Evolutionary conservation across 23 tunicate species (phyloP), one percentile per base, ranked within the genome.

Genomic region (Ciona savignyi): DNA sequence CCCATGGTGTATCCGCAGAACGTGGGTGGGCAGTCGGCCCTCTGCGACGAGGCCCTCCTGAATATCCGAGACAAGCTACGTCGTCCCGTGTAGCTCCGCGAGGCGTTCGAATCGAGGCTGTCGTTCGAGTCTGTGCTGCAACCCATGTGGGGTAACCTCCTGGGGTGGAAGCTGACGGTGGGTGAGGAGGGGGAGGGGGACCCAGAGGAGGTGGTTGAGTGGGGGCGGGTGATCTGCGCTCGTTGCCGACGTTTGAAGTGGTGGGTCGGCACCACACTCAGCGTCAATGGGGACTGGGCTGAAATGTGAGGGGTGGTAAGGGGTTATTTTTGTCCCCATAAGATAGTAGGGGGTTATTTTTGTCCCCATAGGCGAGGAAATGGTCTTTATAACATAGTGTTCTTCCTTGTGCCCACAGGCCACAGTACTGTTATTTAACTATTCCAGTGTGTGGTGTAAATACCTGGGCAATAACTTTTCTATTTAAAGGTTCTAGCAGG

Each of bases 1-100:
- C 72, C 79, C 86, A 87, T 77, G 0, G 95, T 66, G 56, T 87
- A 87, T 20, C 95, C 95, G 30, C 79, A 87, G 51, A 87, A 87
- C 23, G 95, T 81, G 27, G 86, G 83, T 4, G 81, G 42, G 20
- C 68, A 68, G 27, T 74, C 79, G 35, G 73, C 65, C 68, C 60
- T 70, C 19, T 62, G 70, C 23, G 67, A 63, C 35, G 29, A 60
- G 25, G 74, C 27, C 28, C 95, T 75, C 23, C 95, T 81, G 62
- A 87, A 87, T 3, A 80, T 35, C 27, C 81, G 75, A 11, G 95
- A 31, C 27, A 81, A 70, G 35, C 79, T 81, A 25, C 62, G 51
- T 49, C 80, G 23, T 3, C 81, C 73, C 6, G 93, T 73, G 27
- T 83, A 86, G 21, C 70, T 42, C 26, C 81, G 48, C 77, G 67